Evolutionary conservation across 2,797 vertebrate genomes (phyloP).

Genomic region (Tapirus indicus): DNA sequence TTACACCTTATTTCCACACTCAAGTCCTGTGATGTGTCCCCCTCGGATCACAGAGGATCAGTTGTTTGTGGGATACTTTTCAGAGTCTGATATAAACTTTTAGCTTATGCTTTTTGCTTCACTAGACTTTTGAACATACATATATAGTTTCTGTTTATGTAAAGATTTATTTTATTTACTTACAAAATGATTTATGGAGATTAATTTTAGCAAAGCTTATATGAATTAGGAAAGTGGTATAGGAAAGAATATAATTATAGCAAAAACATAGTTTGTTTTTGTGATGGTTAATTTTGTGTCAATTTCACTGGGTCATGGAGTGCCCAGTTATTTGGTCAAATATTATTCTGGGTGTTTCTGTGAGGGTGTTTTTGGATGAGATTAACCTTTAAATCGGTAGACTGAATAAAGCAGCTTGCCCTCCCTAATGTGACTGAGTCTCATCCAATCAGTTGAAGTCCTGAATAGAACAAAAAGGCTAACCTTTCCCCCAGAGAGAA

Average conservation of each 20-base stretch:
- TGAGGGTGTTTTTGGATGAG: not conserved
- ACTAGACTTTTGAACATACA: not conserved
- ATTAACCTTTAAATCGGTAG: not conserved
- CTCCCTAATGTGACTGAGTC: not conserved
- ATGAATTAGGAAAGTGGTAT: not conserved
- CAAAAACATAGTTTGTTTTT: not conserved
- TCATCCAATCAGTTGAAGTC: not conserved
- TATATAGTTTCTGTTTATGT: not conserved
- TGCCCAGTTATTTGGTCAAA: not conserved
- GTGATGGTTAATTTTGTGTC: not conserved
- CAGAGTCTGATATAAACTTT: not conserved
- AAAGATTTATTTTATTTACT: not conserved
- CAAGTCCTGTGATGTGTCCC: fast-evolving
- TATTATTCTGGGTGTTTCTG: not conserved
- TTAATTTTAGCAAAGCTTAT: not conserved
- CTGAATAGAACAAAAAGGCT: not conserved
- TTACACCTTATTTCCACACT: not conserved
- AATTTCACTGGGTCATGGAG: not conserved
- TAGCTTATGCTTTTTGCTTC: not conserved
- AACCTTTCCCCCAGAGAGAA: too few species aligned
- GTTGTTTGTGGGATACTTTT: not conserved
- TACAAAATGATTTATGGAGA: not conserved
- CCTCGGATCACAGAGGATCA: not conserved
- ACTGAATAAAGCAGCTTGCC: not conserved
- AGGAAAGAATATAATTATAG: not conserved